phyloP scores from a whole-genome alignment of 2,888 invertebrate species.

The Eulithis prunata region DNA sequence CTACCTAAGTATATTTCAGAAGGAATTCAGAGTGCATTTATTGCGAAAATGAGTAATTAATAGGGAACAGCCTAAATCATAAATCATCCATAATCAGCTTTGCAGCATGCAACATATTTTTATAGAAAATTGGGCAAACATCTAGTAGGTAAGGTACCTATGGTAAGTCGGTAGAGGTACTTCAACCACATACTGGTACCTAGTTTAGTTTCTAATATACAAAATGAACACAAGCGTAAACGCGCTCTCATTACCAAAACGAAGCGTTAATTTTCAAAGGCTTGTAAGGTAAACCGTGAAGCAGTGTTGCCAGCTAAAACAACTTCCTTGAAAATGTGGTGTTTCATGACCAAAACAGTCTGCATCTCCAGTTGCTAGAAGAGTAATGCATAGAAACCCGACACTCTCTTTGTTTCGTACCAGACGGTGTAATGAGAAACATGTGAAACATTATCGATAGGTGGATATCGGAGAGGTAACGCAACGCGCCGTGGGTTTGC shows the following conservation, averaged over 20 bases:
- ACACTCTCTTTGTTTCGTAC: conserved; percentile 77
- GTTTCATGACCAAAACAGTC: conserved; percentile 72
- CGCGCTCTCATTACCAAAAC: conserved; percentile 38
- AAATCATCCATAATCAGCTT: too few relatives aligned
- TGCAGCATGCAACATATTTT: too few relatives aligned
- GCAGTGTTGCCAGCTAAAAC: conserved; percentile 62
- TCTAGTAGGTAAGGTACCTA: too few relatives aligned
- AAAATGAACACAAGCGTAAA: conserved; percentile 10
- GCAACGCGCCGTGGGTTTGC: conserved; percentile 64
- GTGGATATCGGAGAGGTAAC: conserved; percentile 71
- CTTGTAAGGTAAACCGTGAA: conserved; percentile 34
- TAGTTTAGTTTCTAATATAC: conserved; percentile 2
- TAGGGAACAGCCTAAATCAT: too few relatives aligned
- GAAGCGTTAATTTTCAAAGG: conserved; percentile 61
- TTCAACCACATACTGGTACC: neutral
- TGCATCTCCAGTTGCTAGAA: conserved; percentile 61
- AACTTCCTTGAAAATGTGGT: conserved; percentile 66
- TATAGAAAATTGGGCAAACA: too few relatives aligned
- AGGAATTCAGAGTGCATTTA: too few relatives aligned
- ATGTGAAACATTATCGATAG: conserved; percentile 79
- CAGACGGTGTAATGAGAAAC: conserved; percentile 81
- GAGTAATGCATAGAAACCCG: conserved; percentile 72
- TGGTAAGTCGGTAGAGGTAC: neutral
- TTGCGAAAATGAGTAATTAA: too few relatives aligned
- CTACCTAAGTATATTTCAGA: too few relatives aligned